These are phyloP conservation scores for Teleopsis dalmanni DNA, from an alignment of 1,140 invertebrate species.

Conservation along the genomic window DNA sequence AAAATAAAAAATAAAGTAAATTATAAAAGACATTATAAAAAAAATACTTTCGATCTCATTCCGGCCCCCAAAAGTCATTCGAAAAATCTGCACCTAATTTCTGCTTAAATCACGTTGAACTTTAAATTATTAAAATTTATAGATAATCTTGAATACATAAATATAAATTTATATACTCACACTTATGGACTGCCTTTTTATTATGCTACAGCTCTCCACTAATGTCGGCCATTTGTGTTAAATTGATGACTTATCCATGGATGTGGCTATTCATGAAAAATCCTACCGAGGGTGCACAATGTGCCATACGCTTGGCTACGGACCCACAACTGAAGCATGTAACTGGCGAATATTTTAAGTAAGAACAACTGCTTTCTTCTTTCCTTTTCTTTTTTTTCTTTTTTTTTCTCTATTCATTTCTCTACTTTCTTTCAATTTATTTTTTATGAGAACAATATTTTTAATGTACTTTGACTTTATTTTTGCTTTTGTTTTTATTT, in stretches of 20 bases:
- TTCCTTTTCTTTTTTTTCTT: slow-evolving; percentile 5
- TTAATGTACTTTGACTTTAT: too few species aligned
- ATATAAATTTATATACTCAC: background rate
- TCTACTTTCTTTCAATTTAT: background rate
- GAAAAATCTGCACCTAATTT: too few species aligned
- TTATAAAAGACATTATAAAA: too few species aligned
- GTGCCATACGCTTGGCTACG: slow-evolving; percentile 55
- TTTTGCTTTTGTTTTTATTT: slow-evolving; percentile 1
- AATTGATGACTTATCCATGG: slow-evolving; percentile 54
- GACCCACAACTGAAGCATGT: slow-evolving; percentile 51
- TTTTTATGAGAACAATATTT: slow-evolving; percentile 4
- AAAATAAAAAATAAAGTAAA: too few species aligned
- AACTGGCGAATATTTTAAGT: slow-evolving; percentile 61
- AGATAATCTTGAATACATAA: too few species aligned
- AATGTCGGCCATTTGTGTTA: slow-evolving; percentile 45
- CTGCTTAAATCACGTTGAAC: too few species aligned
- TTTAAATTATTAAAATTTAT: too few species aligned
- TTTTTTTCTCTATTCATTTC: background rate
- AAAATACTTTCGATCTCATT: too few species aligned
- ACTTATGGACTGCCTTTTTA: background rate
- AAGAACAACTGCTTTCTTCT: slow-evolving; percentile 21
- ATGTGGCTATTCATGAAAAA: slow-evolving; percentile 62
- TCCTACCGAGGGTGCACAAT: slow-evolving; percentile 58
- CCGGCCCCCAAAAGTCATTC: too few species aligned
- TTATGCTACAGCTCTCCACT: slow-evolving; percentile 42